Base-by-base conservation (phyloP, 2,113 vertebrate species). In the Varanus komodoensis region DNA sequence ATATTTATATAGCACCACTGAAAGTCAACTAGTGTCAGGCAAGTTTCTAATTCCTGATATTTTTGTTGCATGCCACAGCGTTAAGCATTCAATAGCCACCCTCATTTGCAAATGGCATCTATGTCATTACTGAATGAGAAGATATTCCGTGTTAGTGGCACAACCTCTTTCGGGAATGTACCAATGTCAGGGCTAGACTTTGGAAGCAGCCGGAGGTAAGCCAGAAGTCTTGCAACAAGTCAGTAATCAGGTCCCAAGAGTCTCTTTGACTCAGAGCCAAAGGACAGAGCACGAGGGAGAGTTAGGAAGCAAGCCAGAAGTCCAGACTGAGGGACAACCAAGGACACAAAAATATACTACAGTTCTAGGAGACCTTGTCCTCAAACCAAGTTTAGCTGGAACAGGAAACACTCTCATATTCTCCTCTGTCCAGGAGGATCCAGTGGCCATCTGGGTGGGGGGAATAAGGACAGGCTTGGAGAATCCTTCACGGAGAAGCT, bases 41-140 rank as follows among this genome's bases (percentile, higher is more conserved):
- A n/a, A 85, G 67, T 79, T 80, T 3, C 84, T 90, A 85, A 79
- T 79, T 85, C 82, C 61, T 84, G 54, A 32, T 84, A 77, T 52
- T 89, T 67, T 78, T 86, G 69, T 34, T 88, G 77, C 64, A 54
- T 71, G 61, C 52, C 64, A 48, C 8, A 80, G 77, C 52, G 87
- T 69, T 68, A 48, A 88, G 34, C 8, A 88, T 69, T 79, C 77
- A 6, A 32, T 34, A 9, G 48, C 15, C 29, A 74, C 74, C 11
- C 3, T 61, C 32, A 8, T 44, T 34, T 19, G 34, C 74, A 78
- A 48, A 78, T 32, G 54, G n/a, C 52, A 75, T 29, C 44, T 67
- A 57, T 38, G 29, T 67, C 74, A 79, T 67, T 48, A 17, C 50
- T 54, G 29, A 25, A 81, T 6, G n/a, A 12, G 44, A 84, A 84